Evolutionary conservation across 2,888 invertebrate genomes (phyloP), one percentile per base, ranked within the genome.

Genomic region (Tinea semifulvella): DNA sequence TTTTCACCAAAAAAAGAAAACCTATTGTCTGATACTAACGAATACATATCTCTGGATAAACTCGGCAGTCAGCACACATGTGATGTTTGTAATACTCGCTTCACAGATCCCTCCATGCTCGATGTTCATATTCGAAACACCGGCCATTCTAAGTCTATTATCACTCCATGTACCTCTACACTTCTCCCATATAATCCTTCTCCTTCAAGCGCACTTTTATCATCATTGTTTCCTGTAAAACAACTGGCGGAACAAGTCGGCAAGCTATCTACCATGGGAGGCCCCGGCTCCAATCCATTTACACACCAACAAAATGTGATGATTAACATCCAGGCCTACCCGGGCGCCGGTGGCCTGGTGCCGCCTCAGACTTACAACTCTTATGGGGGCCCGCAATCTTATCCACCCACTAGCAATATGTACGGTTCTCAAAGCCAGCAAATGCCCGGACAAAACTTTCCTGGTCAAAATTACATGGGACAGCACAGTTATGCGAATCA

Each of bases 251-350:
- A 81, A 50, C 77, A 79, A 58, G 80, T 82, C 10, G 79, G 80
- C 10, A 79, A 81, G 51, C 50, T 82, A 16, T 68, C 77, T 2
- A 59, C 57, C 1, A 70, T 74, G 1, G 61, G 66, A 7, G 58
- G 60, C 17, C 56, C 56, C 47, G 60, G 63, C 1, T 51, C 71
- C 16, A 70, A 70, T 6, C 35, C 47, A 1, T 81, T 75, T 40
- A 81, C 85, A 44, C 86, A 86, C 54, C 86, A 86, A 55, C 86
- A 86, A 56, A 86, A 86, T 56, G 86, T 86, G 2, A 77, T 86
- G 67, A 86, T 86, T 42, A 86, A 86, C 53, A 86, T 86, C 20
- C 86, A 86, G 56, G 85, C 85, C 40, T 86, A 85, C 53, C 85
- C 85, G 3, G 84, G 84, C 20, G 69, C 63, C 2, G 71, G 76